Evolutionary conservation across 1,140 invertebrate species (phyloP).

Genomic region (Tetramorium simillimum): DNA sequence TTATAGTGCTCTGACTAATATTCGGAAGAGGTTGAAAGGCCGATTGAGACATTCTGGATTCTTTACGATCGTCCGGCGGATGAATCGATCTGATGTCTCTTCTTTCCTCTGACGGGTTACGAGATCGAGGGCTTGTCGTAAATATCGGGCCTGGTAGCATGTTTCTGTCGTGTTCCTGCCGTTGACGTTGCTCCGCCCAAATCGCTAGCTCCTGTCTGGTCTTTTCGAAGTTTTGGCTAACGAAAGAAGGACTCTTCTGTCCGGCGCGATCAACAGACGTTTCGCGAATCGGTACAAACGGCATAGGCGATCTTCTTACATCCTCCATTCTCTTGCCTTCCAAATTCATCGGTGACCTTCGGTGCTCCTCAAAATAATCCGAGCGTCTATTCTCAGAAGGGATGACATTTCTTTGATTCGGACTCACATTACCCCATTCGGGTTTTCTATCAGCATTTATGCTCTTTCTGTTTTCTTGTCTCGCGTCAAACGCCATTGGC

Average conservation of each 20-base stretch:
- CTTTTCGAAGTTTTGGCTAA: conserved; percentile 83
- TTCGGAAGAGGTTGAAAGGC: conserved; percentile 83
- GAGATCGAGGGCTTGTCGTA: conserved; percentile 80
- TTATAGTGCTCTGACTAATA: conserved; percentile 83
- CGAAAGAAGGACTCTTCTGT: conserved; percentile 81
- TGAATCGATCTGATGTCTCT: conserved; percentile 69
- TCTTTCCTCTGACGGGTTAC: conserved; percentile 82
- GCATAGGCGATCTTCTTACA: conserved; percentile 82
- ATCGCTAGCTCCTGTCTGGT: conserved; percentile 82
- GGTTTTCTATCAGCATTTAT: conserved; percentile 76
- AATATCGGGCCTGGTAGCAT: conserved; percentile 78
- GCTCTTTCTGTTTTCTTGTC: conserved; percentile 79
- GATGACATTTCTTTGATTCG: conserved; percentile 79
- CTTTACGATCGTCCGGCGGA: conserved; percentile 76
- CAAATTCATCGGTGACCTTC: conserved; percentile 82
- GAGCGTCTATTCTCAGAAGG: conserved; percentile 81
- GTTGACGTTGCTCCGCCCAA: conserved; percentile 83
- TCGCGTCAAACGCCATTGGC: conserved; percentile 80
- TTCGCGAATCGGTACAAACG: conserved; percentile 82
- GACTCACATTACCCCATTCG: conserved; percentile 81
- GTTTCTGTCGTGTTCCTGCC: conserved; percentile 82
- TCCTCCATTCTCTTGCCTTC: conserved; percentile 82
- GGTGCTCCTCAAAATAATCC: conserved; percentile 84
- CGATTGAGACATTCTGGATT: conserved; percentile 78
- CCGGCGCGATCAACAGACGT: conserved; percentile 77